A percentile compares a stretch with the other conserved stretches of the same genome.
Conservation (phyloP, 2,888 invertebrate genomes). For the Stratiomys singularior region DNA sequence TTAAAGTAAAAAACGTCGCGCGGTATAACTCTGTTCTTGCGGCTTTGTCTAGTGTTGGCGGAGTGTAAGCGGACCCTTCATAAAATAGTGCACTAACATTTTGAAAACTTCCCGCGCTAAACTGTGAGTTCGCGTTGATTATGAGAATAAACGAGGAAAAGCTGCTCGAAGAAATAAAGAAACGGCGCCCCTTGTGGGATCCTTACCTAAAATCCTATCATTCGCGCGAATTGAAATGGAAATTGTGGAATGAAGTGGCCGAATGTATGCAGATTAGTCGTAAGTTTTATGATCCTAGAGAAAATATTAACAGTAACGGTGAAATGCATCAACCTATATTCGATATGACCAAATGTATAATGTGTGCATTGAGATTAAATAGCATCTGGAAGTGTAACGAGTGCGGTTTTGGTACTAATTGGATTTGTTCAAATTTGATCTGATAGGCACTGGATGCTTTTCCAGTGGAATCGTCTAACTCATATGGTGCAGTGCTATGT, state of each 20-base stretch:
- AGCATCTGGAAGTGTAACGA: too few relatives aligned
- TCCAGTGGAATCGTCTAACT: too few relatives aligned
- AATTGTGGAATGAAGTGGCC: slow-evolving; percentile 38
- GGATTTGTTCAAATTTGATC: too few relatives aligned
- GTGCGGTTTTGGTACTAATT: too few relatives aligned
- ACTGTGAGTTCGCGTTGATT: neutral
- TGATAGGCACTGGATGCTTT: too few relatives aligned
- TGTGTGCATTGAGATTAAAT: neutral
- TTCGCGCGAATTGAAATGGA: slow-evolving; percentile 18
- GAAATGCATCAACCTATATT: too few relatives aligned
- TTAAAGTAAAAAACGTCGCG: slow-evolving; percentile 7
- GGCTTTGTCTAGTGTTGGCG: slow-evolving; percentile 23
- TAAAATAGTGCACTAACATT: neutral
- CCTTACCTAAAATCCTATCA: slow-evolving; percentile 9
- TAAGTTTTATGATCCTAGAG: slow-evolving; percentile 18
- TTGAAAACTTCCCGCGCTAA: neutral
- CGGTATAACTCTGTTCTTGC: slow-evolving; percentile 10
- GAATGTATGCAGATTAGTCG: slow-evolving; percentile 22
- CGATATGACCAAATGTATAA: too few relatives aligned
- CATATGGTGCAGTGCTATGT: too few relatives aligned
- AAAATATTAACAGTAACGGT: too few relatives aligned
- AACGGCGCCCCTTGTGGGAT: slow-evolving; percentile 38
- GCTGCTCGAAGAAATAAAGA: slow-evolving; percentile 36
- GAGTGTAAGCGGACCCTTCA: slow-evolving; percentile 7
- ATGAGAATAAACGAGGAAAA: slow-evolving; percentile 31